Evolutionary conservation across 1,140 invertebrate species (phyloP).

Genomic region (Drosophila rufa): DNA sequence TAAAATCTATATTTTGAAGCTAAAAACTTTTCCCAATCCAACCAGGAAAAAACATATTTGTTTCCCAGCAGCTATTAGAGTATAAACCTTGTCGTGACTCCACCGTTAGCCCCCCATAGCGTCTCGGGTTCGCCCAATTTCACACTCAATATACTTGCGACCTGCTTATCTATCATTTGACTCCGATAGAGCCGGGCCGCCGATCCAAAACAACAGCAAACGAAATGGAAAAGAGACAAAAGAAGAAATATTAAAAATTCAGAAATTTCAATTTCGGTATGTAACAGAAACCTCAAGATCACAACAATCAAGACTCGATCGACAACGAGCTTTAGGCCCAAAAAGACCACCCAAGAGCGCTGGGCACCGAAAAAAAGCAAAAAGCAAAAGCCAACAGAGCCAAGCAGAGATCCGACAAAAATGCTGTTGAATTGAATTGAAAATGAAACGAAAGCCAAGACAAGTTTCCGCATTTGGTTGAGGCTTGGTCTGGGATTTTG

Average conservation of each 20-base stretch:
- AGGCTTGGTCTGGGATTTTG: slow-evolving; percentile 40
- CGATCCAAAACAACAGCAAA: background rate
- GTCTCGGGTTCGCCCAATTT: slow-evolving; percentile 43
- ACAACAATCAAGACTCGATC: slow-evolving; percentile 49
- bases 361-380: slow-evolving; percentile 24
- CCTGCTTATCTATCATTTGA: slow-evolving; percentile 41
- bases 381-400: slow-evolving; percentile 13
- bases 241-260: slow-evolving; percentile 43
- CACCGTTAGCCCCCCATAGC: background rate
- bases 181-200: background rate
- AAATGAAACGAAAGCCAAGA: slow-evolving; percentile 70
- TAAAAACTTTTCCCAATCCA: background rate
- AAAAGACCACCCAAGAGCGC: slow-evolving; percentile 49
- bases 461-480: slow-evolving; percentile 80
- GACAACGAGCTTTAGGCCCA: slow-evolving; percentile 53
- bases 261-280: slow-evolving; percentile 53
- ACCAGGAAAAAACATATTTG: background rate
- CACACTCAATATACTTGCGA: slow-evolving; percentile 50
- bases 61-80: background rate
- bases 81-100: background rate
- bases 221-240: slow-evolving; percentile 11
- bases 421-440: slow-evolving; percentile 26
- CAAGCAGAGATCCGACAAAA: slow-evolving; percentile 36
- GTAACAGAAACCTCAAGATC: slow-evolving; percentile 61
- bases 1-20: background rate